phyloP scores from a whole-genome alignment of 2,797 vertebrate genomes.

The Enteromius thamalakanensis region DNA sequence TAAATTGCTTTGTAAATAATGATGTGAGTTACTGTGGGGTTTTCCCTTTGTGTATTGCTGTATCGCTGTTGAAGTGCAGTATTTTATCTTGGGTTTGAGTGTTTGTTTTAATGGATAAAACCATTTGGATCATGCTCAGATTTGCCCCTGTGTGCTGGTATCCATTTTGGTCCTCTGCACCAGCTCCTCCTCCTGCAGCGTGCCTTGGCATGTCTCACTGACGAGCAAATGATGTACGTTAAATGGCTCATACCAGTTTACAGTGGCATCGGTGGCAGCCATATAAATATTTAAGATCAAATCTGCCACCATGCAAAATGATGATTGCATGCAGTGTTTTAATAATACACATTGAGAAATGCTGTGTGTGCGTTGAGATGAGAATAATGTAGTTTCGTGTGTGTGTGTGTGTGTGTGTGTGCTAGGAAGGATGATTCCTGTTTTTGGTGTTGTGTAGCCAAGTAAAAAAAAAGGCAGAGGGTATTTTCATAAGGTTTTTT shows the following conservation, averaged over 20 bases:
- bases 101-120: constrained; percentile 30
- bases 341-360: neutral
- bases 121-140: constrained; percentile 36
- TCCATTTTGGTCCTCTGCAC: constrained; percentile 47
- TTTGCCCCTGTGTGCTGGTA: constrained; percentile 50
- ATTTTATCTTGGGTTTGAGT: neutral
- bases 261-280: constrained; percentile 13
- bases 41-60: neutral
- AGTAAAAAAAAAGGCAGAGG: neutral
- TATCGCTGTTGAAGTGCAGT: neutral
- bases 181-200: constrained; percentile 29
- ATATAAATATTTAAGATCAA: constrained; percentile 37
- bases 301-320: constrained; percentile 17
- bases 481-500: too few relatives aligned
- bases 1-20: neutral
- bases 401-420: neutral
- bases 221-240: constrained; percentile 24
- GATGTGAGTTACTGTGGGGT: neutral
- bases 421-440: neutral
- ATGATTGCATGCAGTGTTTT: constrained; percentile 23
- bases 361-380: neutral
- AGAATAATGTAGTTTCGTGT: neutral
- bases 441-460: neutral
- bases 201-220: constrained; percentile 34
- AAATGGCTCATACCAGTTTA: constrained; percentile 33